These are phyloP conservation scores for Drosophila lini DNA, from an alignment of 1,140 invertebrate species.

Conservation along the genomic window DNA sequence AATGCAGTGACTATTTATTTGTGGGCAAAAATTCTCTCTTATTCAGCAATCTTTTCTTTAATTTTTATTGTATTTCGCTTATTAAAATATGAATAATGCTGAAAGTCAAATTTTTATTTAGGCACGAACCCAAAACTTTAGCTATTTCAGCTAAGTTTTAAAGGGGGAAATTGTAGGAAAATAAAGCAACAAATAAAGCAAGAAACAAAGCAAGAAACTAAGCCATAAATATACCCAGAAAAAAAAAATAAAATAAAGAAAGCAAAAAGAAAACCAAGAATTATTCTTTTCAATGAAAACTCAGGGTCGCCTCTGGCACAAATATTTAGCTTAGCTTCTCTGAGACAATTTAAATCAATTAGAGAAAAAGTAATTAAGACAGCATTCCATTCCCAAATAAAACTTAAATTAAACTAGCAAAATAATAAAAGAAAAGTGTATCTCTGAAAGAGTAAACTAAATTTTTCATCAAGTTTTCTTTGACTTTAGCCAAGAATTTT, in stretches of 20 bases:
- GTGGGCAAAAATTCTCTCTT: no score
- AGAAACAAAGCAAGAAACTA: not conserved
- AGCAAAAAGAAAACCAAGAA: not conserved
- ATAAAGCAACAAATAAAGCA: not conserved
- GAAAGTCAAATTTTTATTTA: slow-evolving; percentile 9
- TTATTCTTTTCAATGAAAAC: slow-evolving; percentile 3
- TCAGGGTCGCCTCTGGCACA: not conserved
- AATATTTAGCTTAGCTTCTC: slow-evolving; percentile 1
- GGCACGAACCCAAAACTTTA: slow-evolving; percentile 8
- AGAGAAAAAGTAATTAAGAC: not conserved
- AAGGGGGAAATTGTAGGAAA: not conserved
- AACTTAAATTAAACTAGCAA: not conserved
- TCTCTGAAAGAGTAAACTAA: not conserved
- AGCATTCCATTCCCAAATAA: not conserved
- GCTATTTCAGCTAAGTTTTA: slow-evolving; percentile 8
- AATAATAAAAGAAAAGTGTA: slow-evolving; percentile 3
- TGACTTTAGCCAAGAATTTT: slow-evolving; percentile 1
- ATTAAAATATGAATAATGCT: slow-evolving; percentile 8
- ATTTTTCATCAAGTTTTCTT: slow-evolving; percentile 13
- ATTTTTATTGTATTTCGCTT: slow-evolving; percentile 2
- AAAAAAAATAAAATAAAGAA: not conserved
- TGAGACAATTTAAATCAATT: slow-evolving; percentile 5
- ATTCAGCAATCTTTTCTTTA: not conserved
- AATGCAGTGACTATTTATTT: not conserved
- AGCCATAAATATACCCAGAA: not conserved